Conservation (phyloP, 2,113 vertebrate species). For the Herpetotheres cachinnans region DNA sequence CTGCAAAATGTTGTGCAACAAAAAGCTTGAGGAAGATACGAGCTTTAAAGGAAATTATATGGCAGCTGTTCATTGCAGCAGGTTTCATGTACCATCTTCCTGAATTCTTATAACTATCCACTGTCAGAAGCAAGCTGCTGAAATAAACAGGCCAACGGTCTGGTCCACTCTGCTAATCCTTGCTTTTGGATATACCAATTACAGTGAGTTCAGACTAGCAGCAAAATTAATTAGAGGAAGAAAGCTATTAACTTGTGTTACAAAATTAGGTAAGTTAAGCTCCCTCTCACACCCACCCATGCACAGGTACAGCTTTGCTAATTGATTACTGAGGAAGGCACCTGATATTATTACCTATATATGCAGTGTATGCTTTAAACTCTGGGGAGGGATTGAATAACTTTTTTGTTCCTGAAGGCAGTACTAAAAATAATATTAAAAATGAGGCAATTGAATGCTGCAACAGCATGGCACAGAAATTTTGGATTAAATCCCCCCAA, state of each 20-base stretch:
- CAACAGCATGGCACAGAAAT: neutral
- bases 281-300: neutral
- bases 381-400: neutral
- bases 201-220: neutral
- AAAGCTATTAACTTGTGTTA: slow-evolving; percentile 24
- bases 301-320: slow-evolving; percentile 5
- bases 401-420: neutral
- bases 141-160: neutral
- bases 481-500: neutral
- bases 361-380: neutral
- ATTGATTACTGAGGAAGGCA: slow-evolving; percentile 13
- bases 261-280: slow-evolving; percentile 39
- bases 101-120: neutral
- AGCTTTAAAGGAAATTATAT: neutral
- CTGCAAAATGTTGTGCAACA: neutral
- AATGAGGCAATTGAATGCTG: neutral
- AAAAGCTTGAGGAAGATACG: neutral
- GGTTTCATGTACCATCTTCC: neutral
- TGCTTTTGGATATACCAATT: slow-evolving; percentile 7
- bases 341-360: neutral
- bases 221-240: slow-evolving; percentile 50
- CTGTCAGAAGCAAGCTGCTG: neutral
- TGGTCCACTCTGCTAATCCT: slow-evolving; percentile 19
- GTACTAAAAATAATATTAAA: neutral
- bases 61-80: neutral